phyloP scores from a whole-genome alignment of 2,797 vertebrate species.

The Anguilla pacifica region DNA sequence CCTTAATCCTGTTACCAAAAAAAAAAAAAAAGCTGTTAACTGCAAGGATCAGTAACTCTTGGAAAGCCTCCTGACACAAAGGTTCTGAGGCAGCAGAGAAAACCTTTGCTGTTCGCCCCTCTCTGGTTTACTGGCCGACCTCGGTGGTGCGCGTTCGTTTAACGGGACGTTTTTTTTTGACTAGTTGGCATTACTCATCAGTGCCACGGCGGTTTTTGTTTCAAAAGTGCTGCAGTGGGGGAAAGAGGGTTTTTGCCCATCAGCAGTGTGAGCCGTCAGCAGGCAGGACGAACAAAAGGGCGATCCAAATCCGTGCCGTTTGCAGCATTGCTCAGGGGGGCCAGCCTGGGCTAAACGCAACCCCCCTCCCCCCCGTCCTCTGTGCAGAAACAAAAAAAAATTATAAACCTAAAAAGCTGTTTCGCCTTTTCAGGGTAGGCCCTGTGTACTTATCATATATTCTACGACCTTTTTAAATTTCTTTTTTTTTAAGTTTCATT shows the following conservation, averaged over 20 bases:
- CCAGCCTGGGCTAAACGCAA: constrained; percentile 69
- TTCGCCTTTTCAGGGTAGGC: not conserved
- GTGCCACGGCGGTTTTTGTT: constrained; percentile 80
- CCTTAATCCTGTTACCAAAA: not conserved
- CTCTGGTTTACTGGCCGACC: not conserved
- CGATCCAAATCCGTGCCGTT: constrained; percentile 66
- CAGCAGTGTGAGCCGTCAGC: constrained; percentile 85
- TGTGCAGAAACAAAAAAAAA: constrained; percentile 14
- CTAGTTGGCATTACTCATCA: constrained; percentile 81
- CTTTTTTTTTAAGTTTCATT: too few relatives aligned
- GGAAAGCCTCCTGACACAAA: not conserved
- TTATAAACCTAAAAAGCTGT: constrained; percentile 37
- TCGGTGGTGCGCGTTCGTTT: not conserved
- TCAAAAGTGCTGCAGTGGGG: constrained; percentile 86
- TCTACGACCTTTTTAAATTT: too few relatives aligned
- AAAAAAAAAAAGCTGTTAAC: not conserved
- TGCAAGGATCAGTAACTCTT: not conserved
- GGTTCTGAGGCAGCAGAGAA: not conserved
- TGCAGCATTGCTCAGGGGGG: constrained; percentile 69
- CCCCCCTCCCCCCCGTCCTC: constrained; percentile 60
- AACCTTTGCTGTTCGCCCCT: not conserved
- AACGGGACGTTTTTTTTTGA: constrained; percentile 69
- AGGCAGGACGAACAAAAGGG: constrained; percentile 79
- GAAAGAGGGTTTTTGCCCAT: constrained; percentile 83
- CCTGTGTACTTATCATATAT: not conserved